These are phyloP conservation scores for Vulpes vulpes DNA, from an alignment of 2,113 vertebrate species.

Conservation along the genomic window DNA sequence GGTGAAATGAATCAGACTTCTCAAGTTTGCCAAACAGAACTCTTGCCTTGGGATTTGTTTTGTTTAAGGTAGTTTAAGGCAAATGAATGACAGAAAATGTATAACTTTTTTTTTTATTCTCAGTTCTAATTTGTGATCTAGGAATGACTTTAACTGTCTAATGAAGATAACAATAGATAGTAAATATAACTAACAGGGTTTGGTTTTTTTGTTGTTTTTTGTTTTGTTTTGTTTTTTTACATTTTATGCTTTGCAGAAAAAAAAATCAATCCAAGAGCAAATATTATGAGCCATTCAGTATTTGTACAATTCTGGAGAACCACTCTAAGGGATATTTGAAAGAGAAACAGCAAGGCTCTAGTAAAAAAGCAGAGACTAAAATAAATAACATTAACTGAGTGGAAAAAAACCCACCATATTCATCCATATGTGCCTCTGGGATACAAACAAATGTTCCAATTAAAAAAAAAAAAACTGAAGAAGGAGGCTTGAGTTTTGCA, in stretches of 20 bases:
- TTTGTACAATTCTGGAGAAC: background rate
- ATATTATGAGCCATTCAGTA: background rate
- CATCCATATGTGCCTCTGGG: background rate
- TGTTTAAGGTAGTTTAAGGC: background rate
- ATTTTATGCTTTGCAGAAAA: background rate
- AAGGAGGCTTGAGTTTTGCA: background rate
- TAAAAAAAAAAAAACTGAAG: background rate
- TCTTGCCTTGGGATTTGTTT: conserved; percentile 58
- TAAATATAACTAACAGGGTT: background rate
- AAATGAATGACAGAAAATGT: background rate
- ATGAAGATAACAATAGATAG: background rate
- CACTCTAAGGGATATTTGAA: background rate
- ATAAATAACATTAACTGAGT: background rate
- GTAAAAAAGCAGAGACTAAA: background rate
- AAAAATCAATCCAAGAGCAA: background rate
- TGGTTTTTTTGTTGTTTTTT: too few species aligned
- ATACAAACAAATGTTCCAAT: conserved; percentile 10
- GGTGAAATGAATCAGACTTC: conserved; percentile 64
- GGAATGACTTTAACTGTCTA: background rate
- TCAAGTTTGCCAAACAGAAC: conserved; percentile 65
- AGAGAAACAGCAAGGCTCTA: background rate
- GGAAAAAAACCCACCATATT: background rate
- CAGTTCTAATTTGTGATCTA: background rate
- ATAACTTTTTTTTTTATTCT: background rate
- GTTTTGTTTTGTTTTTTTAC: background rate